Percentiles rank a stretch among this genome's conserved stretches.
Conservation (phyloP, 2,113 vertebrate species). For the Madoqua kirkii region DNA sequence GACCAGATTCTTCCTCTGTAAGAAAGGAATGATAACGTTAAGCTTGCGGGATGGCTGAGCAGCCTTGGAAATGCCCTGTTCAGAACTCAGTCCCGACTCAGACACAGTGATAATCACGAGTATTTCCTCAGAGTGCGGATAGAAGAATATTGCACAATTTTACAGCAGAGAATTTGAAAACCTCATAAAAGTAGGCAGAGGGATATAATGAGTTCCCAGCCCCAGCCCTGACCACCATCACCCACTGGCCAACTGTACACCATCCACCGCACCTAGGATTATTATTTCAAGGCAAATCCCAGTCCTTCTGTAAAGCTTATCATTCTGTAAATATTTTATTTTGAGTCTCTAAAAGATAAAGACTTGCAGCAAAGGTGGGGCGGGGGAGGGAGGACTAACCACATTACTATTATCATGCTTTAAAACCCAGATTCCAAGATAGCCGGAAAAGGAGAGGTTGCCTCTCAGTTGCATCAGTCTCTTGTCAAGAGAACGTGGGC, state of each 20-base stretch:
- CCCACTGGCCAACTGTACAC: not conserved
- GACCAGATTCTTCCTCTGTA: not conserved
- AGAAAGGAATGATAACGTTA: too few relatives aligned
- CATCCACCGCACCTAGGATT: not conserved
- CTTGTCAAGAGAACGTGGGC: not conserved
- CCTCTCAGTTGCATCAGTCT: not conserved
- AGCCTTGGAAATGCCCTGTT: not conserved
- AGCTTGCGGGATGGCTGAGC: not conserved
- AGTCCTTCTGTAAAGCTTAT: not conserved
- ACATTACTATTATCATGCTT: not conserved
- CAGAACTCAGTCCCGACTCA: not conserved
- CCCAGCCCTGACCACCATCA: too few relatives aligned
- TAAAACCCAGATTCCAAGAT: not conserved
- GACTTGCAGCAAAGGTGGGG: not conserved
- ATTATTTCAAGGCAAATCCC: not conserved
- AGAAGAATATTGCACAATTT: not conserved
- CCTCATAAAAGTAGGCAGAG: not conserved
- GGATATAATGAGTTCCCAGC: not conserved
- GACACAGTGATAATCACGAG: not conserved
- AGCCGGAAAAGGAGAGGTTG: not conserved
- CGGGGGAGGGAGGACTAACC: not conserved
- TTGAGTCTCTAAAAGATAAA: not conserved
- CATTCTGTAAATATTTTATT: not conserved
- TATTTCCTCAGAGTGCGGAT: not conserved
- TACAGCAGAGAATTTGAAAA: not conserved